Evolutionary conservation across 2,888 invertebrate genomes (phyloP).

Genomic region (Dugesia japonica): DNA sequence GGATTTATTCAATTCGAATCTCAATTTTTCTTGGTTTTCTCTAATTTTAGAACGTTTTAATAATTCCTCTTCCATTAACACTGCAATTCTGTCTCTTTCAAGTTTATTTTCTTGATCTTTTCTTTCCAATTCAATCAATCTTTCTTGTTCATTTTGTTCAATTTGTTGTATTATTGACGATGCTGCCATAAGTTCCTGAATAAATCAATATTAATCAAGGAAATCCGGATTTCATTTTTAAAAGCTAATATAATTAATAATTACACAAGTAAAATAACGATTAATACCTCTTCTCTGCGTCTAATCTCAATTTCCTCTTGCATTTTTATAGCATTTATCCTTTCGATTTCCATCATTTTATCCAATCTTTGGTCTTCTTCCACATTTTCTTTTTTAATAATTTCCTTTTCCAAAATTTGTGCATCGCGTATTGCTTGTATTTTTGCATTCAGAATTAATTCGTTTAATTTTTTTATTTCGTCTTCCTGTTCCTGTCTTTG

Average conservation of each 20-base stretch:
- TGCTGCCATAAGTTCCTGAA: slow-evolving; percentile 41
- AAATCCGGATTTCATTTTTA: too few relatives aligned
- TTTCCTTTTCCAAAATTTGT: slow-evolving; percentile 46
- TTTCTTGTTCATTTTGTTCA: slow-evolving; percentile 44
- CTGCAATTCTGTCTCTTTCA: slow-evolving; percentile 46
- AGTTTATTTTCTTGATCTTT: slow-evolving; percentile 47
- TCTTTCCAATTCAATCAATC: slow-evolving; percentile 43
- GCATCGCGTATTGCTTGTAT: slow-evolving; percentile 48
- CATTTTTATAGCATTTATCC: slow-evolving; percentile 44
- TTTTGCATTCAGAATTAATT: slow-evolving; percentile 48
- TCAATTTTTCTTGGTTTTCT: slow-evolving; percentile 39
- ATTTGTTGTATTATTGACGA: slow-evolving; percentile 47
- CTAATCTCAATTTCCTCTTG: slow-evolving; percentile 46
- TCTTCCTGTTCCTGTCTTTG: slow-evolving; percentile 48
- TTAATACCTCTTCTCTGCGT: slow-evolving; percentile 42
- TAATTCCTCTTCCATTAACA: slow-evolving; percentile 46
- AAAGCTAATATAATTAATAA: too few relatives aligned
- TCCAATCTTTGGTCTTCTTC: slow-evolving; percentile 46
- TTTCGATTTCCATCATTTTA: slow-evolving; percentile 48
- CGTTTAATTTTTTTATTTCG: slow-evolving; percentile 48
- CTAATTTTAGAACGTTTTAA: slow-evolving; percentile 40
- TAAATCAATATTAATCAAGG: too few relatives aligned
- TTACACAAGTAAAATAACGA: too few relatives aligned
- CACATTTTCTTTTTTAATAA: slow-evolving; percentile 43
- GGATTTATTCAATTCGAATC: slow-evolving; percentile 44